Evolutionary conservation across 2,113 vertebrate species (phyloP).

Genomic region (Parotia lawesii): DNA sequence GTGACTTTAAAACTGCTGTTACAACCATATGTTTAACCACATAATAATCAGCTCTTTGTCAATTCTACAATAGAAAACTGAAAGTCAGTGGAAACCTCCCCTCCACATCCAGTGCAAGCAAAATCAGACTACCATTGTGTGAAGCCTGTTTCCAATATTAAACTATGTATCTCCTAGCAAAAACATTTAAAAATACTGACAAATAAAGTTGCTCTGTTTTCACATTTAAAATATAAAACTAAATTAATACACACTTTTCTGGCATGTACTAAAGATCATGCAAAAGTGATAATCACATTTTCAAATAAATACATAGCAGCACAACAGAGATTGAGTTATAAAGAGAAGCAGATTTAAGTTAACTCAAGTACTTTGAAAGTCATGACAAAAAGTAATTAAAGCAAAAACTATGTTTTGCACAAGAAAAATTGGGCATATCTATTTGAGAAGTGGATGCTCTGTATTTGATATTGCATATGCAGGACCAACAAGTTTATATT

Average conservation of each 20-base stretch:
- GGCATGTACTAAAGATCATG: conserved; percentile 20
- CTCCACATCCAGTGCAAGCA: not conserved
- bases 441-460: conserved; percentile 25
- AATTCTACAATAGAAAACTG: not conserved
- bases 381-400: conserved; percentile 11
- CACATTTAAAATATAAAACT: not conserved
- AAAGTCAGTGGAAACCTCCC: not conserved
- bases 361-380: conserved; percentile 14
- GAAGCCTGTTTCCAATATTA: not conserved
- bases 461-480: conserved; percentile 9
- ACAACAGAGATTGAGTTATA: not conserved
- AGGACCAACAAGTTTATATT: conserved; percentile 44
- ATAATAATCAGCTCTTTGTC: not conserved
- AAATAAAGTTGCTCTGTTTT: not conserved
- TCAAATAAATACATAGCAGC: conserved; percentile 23
- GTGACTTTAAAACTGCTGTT: conserved; percentile 15
- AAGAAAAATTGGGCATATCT: not conserved
- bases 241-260: conserved; percentile 5
- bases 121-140: not conserved
- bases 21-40: conserved; percentile 1
- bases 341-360: conserved; percentile 10
- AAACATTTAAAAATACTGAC: not conserved
- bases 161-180: not conserved
- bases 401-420: conserved; percentile 12
- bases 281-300: conserved; percentile 24